Conservation (phyloP, 1,140 invertebrate species). For the Psix sp. region DNA sequence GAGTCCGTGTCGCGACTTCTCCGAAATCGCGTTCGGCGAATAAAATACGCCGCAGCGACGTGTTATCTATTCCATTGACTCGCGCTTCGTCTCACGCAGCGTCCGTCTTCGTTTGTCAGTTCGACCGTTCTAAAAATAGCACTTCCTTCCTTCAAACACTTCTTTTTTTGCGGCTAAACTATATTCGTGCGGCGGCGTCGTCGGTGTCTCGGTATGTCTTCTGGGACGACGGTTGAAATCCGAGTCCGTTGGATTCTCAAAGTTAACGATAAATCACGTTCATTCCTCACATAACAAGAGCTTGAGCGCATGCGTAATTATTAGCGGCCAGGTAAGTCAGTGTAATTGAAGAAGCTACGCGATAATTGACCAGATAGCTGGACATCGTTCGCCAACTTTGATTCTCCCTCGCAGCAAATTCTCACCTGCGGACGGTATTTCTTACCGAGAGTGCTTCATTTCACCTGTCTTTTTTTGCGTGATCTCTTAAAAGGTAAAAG, state of each 20-base stretch:
- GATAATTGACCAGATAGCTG: too few relatives aligned
- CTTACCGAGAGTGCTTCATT: too few relatives aligned
- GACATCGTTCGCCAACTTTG: too few relatives aligned
- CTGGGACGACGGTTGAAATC: constrained; percentile 37
- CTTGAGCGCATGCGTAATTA: too few relatives aligned
- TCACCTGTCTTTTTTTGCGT: too few relatives aligned
- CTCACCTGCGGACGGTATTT: too few relatives aligned
- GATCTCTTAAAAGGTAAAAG: too few relatives aligned
- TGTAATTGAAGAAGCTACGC: too few relatives aligned
- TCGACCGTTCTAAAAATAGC: constrained; percentile 64
- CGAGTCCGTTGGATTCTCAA: constrained; percentile 35
- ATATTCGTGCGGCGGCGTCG: constrained; percentile 60
- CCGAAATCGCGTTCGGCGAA: constrained; percentile 35
- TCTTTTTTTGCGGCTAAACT: constrained; percentile 62
- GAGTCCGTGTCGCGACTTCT: constrained; percentile 34
- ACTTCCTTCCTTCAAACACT: constrained; percentile 68
- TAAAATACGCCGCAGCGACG: constrained; percentile 4
- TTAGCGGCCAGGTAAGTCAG: too few relatives aligned
- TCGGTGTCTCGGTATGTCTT: constrained; percentile 48
- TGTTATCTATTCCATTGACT: constrained; percentile 52
- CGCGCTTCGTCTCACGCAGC: constrained; percentile 13
- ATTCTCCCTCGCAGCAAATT: too few relatives aligned
- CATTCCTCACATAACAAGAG: too few relatives aligned
- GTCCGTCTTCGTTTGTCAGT: constrained; percentile 20
- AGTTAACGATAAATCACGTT: too few relatives aligned